Conservation (phyloP, 2,888 invertebrate genomes). For the Leptinotarsa peninsularis region DNA sequence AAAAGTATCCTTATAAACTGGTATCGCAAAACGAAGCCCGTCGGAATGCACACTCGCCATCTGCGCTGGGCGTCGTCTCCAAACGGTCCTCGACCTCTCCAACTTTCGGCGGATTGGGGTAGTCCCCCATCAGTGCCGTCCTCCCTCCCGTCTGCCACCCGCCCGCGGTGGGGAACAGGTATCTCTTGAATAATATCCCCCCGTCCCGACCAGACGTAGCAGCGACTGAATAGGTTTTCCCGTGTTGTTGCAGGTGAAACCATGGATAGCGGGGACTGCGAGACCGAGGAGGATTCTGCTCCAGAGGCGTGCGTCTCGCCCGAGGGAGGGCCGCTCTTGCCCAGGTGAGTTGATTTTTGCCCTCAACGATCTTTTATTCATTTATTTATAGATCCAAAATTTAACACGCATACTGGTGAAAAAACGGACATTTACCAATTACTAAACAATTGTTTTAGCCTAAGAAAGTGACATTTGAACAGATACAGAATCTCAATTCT, state of each 20-base stretch:
- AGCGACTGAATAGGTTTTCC: not conserved
- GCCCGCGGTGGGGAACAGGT: conserved; percentile 34
- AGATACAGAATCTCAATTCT: too few relatives aligned
- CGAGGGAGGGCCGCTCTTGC: conserved; percentile 58
- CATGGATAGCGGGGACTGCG: conserved; percentile 63
- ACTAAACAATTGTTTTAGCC: too few relatives aligned
- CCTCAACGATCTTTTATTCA: too few relatives aligned
- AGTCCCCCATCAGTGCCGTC: conserved; percentile 30
- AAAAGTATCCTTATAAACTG: not conserved
- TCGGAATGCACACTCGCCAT: conserved; percentile 7
- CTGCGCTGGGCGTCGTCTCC: not conserved
- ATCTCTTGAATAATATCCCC: conserved; percentile 26
- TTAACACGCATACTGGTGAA: too few relatives aligned
- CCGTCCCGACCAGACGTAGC: not conserved
- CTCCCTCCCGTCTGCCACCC: not conserved
- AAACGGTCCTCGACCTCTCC: conserved; percentile 38
- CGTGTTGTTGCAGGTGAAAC: conserved; percentile 48
- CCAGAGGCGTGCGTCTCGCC: conserved; percentile 65
- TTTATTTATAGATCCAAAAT: too few relatives aligned
- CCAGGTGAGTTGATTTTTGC: conserved; percentile 58
- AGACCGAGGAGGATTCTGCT: conserved; percentile 64
- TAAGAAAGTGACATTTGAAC: too few relatives aligned
- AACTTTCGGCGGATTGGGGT: conserved; percentile 40
- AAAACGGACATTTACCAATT: too few relatives aligned
- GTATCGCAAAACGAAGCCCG: not conserved